A percentile compares a stretch with the other conserved stretches of the same genome.
phyloP scores from a whole-genome alignment of 2,113 vertebrate species.

The Psophia crepitans region DNA sequence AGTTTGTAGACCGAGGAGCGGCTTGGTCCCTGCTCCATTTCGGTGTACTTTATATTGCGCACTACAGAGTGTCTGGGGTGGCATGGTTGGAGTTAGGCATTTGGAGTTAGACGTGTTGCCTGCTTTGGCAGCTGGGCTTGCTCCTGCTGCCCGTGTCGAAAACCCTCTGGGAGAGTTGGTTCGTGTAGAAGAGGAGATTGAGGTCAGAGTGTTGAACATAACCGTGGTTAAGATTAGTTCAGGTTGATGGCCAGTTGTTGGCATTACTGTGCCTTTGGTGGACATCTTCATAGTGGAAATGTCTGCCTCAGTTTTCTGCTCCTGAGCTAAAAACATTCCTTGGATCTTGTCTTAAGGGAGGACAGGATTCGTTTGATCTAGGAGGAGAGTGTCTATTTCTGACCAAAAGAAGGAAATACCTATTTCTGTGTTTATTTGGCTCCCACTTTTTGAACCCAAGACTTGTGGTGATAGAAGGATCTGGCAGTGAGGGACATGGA shows the following conservation, averaged over 20 bases:
- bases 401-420: rapidly evolving
- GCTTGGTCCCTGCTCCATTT: not conserved
- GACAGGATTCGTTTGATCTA: not conserved
- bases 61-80: rapidly evolving
- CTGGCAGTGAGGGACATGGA: too few relatives aligned
- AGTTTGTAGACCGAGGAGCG: rapidly evolving
- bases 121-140: not conserved
- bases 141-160: rapidly evolving
- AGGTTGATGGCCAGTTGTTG: not conserved
- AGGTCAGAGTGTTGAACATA: not conserved
- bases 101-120: not conserved
- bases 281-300: not conserved
- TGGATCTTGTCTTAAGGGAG: not conserved
- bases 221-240: not conserved
- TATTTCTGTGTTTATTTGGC: not conserved
- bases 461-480: not conserved
- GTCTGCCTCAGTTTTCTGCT: not conserved
- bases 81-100: not conserved
- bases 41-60: rapidly evolving
- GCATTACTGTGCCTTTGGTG: not conserved
- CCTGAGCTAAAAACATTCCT: not conserved
- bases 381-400: not conserved
- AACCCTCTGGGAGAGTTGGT: not conserved
- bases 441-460: not conserved
- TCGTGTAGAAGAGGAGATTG: not conserved